Conservation (phyloP, 2,888 invertebrate genomes). For the Aphidius colemani region DNA sequence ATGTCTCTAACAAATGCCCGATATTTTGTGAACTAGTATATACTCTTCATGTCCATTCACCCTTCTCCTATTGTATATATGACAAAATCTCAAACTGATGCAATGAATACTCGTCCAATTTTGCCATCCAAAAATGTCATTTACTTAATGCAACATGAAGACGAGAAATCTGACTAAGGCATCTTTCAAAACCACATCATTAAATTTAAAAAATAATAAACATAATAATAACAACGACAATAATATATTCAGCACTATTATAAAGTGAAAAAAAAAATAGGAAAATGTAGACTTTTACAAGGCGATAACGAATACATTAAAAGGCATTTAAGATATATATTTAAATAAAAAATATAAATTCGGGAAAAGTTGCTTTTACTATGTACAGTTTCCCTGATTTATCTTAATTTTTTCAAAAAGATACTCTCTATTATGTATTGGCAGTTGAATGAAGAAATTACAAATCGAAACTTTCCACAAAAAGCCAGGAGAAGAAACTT, state of each 20-base stretch:
- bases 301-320: too few relatives aligned
- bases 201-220: too few relatives aligned
- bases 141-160: slow-evolving; percentile 20
- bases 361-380: too few relatives aligned
- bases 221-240: too few relatives aligned
- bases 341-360: too few relatives aligned
- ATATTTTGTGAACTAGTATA: slow-evolving; percentile 15
- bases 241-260: too few relatives aligned
- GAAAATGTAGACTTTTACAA: too few relatives aligned
- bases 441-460: slow-evolving; percentile 51
- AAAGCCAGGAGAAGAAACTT: slow-evolving; percentile 45
- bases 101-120: too few relatives aligned
- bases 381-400: slow-evolving; percentile 30
- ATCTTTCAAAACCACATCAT: too few relatives aligned
- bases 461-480: slow-evolving; percentile 54
- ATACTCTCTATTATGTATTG: slow-evolving; percentile 26
- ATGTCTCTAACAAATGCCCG: slow-evolving; percentile 33
- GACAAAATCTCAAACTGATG: background rate
- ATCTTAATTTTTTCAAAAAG: slow-evolving; percentile 42
- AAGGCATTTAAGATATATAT: too few relatives aligned
- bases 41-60: too few relatives aligned
- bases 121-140: background rate
- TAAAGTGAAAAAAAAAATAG: too few relatives aligned
- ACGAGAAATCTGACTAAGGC: slow-evolving; percentile 28
- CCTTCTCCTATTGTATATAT: background rate